Percentiles rank a stretch among this genome's conserved stretches.
These are phyloP conservation scores for Siniperca obscura DNA, from an alignment of 2,797 vertebrate species.

Conservation along the genomic window DNA sequence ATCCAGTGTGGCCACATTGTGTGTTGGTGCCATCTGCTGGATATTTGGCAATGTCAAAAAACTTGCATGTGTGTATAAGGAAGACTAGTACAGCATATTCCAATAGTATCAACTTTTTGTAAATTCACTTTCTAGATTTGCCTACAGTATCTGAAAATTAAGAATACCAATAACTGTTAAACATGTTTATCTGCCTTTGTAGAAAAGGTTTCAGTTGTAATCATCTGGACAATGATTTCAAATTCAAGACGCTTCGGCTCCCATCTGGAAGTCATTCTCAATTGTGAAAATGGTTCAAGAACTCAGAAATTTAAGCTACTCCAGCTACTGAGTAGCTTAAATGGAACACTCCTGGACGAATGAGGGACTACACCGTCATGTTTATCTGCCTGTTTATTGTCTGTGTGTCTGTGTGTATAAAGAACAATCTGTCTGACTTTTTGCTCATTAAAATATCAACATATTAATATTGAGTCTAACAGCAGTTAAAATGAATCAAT, in stretches of 20 bases:
- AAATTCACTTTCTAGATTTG: not conserved
- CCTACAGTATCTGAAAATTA: not conserved
- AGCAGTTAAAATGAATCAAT: not conserved
- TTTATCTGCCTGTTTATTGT: not conserved
- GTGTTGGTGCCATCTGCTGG: conserved; percentile 74
- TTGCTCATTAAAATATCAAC: not conserved
- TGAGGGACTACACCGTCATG: too few species aligned
- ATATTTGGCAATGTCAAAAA: conserved; percentile 6
- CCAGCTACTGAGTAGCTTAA: too few species aligned
- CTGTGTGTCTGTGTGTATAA: not conserved
- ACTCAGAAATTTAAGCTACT: too few species aligned
- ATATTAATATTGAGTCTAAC: not conserved
- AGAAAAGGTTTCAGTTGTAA: too few species aligned
- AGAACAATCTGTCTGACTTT: not conserved
- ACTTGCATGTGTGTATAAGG: not conserved
- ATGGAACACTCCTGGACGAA: too few species aligned
- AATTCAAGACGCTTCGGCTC: too few species aligned
- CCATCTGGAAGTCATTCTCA: too few species aligned
- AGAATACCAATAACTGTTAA: not conserved
- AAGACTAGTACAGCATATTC: too few species aligned
- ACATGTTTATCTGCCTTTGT: not conserved
- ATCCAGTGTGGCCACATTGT: not conserved
- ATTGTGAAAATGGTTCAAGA: too few species aligned
- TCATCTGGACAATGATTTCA: too few species aligned
- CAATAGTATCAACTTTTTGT: not conserved